Evolutionary conservation across 2,888 invertebrate species (phyloP), one percentile per base, ranked within the genome.

Genomic region (Lepidocyrtoides sp.): DNA sequence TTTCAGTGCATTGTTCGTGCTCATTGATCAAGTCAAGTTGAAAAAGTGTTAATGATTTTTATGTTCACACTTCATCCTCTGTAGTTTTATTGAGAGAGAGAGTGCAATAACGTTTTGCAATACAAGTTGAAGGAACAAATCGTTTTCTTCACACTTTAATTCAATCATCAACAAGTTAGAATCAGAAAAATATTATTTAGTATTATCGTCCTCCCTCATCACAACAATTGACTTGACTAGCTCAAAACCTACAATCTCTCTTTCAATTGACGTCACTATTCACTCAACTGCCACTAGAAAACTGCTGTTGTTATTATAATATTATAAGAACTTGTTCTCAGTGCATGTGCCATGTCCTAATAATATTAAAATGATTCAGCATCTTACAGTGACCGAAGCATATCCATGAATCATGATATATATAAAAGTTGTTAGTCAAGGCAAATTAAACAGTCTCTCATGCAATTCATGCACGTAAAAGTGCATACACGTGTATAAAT

Each of bases 371-470:
- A 12, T 10, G 48, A 1, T 48, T 48, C 12, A 48, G 48, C 48
- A 4, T 14, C 48, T 7, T 36, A 36, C 36, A 36, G 2, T 4
- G 2, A 36, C 3, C 36, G 36, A 7, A 2, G 36, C 36, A 36
- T 36, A 7, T 36, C 7, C 12, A 48, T 48, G n/a, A 17, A 57
- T 20, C 57, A 20, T 17, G 10, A 5, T 17, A 57, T 20, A 57
- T 41, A 2, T 14, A 3, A 32, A 72, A 26, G 12, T 17, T 26
- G 12, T 77, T 77, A 51, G 77, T 77, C 54, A 54, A 54, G 77
- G 77, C 48, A 77, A 77, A 32, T 77, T 77, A 17, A 54, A 54
- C 36, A 51, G 48, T 3, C 75, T 51, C 17, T 77, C 77, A 77
- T 51, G 77, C 77, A 36, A 10, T 5, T 54, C 23, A 23, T 75